Evolutionary conservation across 2,888 invertebrate genomes (phyloP).

Genomic region (Cephalotes varians): DNA sequence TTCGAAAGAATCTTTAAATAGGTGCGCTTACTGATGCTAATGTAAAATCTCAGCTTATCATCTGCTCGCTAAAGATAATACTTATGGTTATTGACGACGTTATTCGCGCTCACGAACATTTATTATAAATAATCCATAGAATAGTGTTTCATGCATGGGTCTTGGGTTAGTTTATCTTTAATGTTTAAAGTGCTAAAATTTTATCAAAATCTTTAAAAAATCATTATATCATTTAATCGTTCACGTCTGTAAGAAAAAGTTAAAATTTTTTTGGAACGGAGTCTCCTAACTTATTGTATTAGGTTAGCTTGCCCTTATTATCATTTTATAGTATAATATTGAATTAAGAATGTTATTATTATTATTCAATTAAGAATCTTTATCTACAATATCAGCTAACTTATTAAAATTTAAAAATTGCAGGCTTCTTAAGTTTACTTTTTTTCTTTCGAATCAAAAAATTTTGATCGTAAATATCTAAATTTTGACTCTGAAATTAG

Average conservation of each 20-base stretch:
- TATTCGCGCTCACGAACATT: conserved; percentile 17
- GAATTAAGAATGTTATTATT: too few relatives aligned
- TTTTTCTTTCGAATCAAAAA: too few relatives aligned
- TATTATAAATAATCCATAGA: conserved; percentile 47
- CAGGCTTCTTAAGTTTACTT: too few relatives aligned
- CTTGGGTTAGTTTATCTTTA: neutral
- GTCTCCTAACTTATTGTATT: neutral
- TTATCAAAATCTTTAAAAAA: neutral
- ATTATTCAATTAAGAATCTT: too few relatives aligned
- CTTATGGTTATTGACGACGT: conserved; percentile 58
- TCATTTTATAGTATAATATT: neutral
- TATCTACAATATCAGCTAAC: too few relatives aligned
- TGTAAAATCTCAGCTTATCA: conserved; percentile 60
- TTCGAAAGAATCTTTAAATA: conserved; percentile 7
- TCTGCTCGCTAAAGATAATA: conserved; percentile 56
- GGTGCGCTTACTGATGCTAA: conserved; percentile 48
- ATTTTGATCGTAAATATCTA: too few relatives aligned
- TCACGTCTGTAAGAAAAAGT: neutral
- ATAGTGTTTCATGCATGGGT: conserved; percentile 33
- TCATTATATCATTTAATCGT: neutral
- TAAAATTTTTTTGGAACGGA: neutral
- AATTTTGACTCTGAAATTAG: too few relatives aligned
- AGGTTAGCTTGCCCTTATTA: neutral
- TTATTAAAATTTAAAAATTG: too few relatives aligned
- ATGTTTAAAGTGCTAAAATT: neutral